Percentiles rank a stretch among this genome's conserved stretches.
Evolutionary conservation across 2,797 vertebrate genomes (phyloP).

Genomic region (Anas georgica): DNA sequence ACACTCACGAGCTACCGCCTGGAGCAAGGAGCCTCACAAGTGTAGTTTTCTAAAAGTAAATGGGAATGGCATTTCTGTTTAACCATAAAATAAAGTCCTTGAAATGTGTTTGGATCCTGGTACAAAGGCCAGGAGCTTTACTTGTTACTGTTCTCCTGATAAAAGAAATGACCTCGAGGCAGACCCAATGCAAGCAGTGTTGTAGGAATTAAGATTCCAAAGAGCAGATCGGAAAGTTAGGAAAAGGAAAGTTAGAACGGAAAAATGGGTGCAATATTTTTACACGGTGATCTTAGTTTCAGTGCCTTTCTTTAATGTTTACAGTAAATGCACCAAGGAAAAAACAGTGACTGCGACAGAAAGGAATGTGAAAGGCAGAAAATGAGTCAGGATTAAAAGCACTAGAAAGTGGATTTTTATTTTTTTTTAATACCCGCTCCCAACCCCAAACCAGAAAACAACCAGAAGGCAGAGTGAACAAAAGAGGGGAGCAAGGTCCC

Average conservation of each 20-base stretch:
- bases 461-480: constrained; percentile 32
- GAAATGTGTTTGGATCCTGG: background rate
- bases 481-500: background rate
- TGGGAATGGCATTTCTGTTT: background rate
- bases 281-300: background rate
- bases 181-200: background rate
- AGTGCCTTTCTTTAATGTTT: background rate
- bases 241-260: background rate
- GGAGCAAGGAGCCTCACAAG: background rate
- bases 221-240: background rate
- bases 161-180: background rate
- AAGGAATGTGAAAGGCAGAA: background rate
- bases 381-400: background rate
- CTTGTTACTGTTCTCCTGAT: background rate
- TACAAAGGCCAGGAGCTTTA: background rate
- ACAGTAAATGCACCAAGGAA: background rate
- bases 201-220: background rate
- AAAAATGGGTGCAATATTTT: background rate
- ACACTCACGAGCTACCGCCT: background rate
- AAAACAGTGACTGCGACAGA: background rate
- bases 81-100: background rate
- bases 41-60: background rate
- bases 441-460: too few relatives aligned
- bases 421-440: background rate
- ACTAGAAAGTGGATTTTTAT: background rate